These are phyloP conservation scores for Trypoxylon attenuatum DNA, from an alignment of 2,888 invertebrate species.

Conservation along the genomic window DNA sequence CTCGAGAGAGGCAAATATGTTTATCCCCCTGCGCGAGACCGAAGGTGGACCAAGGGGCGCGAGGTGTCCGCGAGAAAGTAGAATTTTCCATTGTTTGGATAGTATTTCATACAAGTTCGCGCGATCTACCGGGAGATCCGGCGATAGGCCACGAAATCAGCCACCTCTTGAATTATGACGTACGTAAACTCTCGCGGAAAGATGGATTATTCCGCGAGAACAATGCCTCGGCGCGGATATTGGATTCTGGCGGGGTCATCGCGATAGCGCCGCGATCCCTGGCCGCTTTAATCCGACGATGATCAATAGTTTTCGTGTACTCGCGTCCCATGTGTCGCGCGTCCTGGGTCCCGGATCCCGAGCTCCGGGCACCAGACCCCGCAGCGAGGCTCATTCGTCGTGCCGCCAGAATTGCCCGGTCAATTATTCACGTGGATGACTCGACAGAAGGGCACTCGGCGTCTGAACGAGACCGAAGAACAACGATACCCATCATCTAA, in stretches of 20 bases:
- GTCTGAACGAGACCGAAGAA: slow-evolving; percentile 41
- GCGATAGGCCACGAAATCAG: slow-evolving; percentile 7
- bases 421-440: slow-evolving; percentile 54
- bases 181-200: slow-evolving; percentile 3
- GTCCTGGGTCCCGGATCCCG: slow-evolving; percentile 26
- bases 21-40: slow-evolving; percentile 34
- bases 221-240: slow-evolving; percentile 36
- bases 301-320: slow-evolving; percentile 48
- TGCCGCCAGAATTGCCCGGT: slow-evolving; percentile 6
- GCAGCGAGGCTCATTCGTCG: too few species aligned
- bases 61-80: slow-evolving; percentile 38
- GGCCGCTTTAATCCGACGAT: slow-evolving; percentile 41
- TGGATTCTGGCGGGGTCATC: slow-evolving; percentile 41
- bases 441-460: slow-evolving; percentile 30
- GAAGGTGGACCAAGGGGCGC: slow-evolving; percentile 23
- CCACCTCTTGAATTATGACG: not conserved
- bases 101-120: slow-evolving; percentile 41
- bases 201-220: slow-evolving; percentile 37
- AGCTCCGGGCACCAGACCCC: too few species aligned
- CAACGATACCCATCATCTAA: slow-evolving; percentile 51
- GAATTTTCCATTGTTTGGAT: slow-evolving; percentile 44
- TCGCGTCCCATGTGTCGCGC: slow-evolving; percentile 41
- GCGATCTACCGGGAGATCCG: slow-evolving; percentile 22
- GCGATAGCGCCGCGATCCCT: slow-evolving; percentile 31
- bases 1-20: slow-evolving; percentile 45